Evolutionary conservation across 2,113 vertebrate species (phyloP), one percentile per base, ranked within the genome.

Genomic region (Neolamprologus variostigma): DNA sequence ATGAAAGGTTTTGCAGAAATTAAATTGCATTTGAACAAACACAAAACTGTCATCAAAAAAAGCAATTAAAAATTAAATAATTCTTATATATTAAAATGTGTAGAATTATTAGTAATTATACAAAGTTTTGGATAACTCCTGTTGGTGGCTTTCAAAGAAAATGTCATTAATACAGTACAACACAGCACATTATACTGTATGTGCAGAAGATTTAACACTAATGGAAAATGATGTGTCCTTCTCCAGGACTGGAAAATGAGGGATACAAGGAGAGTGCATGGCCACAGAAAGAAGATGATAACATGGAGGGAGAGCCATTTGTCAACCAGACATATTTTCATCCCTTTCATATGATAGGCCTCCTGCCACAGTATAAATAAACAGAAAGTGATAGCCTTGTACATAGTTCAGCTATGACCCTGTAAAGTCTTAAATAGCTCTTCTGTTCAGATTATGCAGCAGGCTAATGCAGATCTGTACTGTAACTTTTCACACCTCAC

Each of bases 311-410:
- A 47, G 23, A 78, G 61, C 9, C 26, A 66, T 80, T 87, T 85
- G 57, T 85, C 76, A 81, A 84, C 17, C 4, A 9, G 53, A 81
- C 66, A 78, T 86, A 90, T 90, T 82, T 86, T 57, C 83, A 87
- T 89, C 68, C 80, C 81, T 84, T 90, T 59, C 73, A 88, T 66
- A 80, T 51, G 83, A 89, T 80, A 57, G 81, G 17, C 37, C 59
- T 23, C 82, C 21, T 68, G 47, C 66, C 53, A 54, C 50, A 80
- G 85, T 92, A 92, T 88, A 92, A 94, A 94, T 94, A 95, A 90
- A 93, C 82, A 83, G 57, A 89, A 91, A 78, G 50, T 59, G 86
- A 94, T 92, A 90, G 86, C 89, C 89, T 92, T 87, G 86, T 87
- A 93, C 92, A 94, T 90, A 92, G 83, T 89, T 84, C 57, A 35